phyloP scores from a whole-genome alignment of 2,797 vertebrate genomes.

The Micromesistius poutassou region DNA sequence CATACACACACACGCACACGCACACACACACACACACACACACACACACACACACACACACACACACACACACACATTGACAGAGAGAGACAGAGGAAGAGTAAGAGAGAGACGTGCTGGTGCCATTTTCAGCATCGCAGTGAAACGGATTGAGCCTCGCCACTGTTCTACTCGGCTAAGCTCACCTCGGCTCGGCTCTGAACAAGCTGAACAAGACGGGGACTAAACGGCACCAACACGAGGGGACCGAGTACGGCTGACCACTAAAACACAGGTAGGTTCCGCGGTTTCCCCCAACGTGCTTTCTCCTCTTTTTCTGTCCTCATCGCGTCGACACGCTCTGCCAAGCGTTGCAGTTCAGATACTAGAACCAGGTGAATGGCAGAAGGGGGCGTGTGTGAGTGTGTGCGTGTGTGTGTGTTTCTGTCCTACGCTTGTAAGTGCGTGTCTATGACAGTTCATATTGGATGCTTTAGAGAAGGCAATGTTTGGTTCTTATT shows the following conservation, averaged over 20 bases:
- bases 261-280: conserved; percentile 60
- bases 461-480: too few relatives aligned
- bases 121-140: conserved; percentile 75
- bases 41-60: too few relatives aligned
- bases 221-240: conserved; percentile 45
- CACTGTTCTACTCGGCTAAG: conserved; percentile 49
- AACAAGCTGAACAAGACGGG: conserved; percentile 45
- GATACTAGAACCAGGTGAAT: neutral
- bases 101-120: conserved; percentile 52
- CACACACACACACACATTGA: too few relatives aligned
- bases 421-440: too few relatives aligned
- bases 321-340: neutral
- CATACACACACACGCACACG: too few relatives aligned
- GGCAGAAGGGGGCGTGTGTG: conserved; percentile 3
- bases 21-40: too few relatives aligned
- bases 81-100: neutral
- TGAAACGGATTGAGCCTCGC: conserved; percentile 67
- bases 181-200: conserved; percentile 43
- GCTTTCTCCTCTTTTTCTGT: neutral
- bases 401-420: neutral
- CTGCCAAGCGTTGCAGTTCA: neutral
- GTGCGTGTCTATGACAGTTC: too few relatives aligned
- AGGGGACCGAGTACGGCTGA: conserved; percentile 57
- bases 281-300: conserved; percentile 19
- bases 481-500: too few relatives aligned